Evolutionary conservation across 2,888 invertebrate genomes (phyloP).

Genomic region (Heteropelma amictum): DNA sequence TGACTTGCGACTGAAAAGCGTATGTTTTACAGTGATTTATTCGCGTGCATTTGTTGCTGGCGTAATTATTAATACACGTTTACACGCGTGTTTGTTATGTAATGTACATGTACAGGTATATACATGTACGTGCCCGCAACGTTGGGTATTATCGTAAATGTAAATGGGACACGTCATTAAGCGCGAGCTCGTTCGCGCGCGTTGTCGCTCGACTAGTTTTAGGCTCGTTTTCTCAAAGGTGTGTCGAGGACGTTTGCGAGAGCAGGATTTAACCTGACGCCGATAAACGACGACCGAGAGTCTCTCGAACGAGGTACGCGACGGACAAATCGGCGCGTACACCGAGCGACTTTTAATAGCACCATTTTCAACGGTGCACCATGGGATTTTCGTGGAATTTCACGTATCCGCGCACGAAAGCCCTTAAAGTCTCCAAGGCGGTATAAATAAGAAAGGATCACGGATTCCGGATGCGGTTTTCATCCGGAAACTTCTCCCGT

Average conservation of each 20-base stretch:
- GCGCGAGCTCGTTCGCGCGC: neutral
- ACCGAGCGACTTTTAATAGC: constrained; percentile 7
- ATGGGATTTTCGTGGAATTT: neutral
- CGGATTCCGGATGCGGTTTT: too few relatives aligned
- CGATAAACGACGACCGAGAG: neutral
- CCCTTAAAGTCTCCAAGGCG: too few relatives aligned
- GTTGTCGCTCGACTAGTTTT: constrained; percentile 39
- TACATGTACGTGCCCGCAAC: neutral
- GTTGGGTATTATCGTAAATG: neutral
- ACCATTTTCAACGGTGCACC: neutral
- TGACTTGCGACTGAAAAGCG: too few relatives aligned
- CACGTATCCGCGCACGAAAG: too few relatives aligned
- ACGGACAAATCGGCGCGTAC: constrained; percentile 17
- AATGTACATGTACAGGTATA: neutral
- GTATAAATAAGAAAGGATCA: too few relatives aligned
- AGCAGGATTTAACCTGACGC: constrained; percentile 27
- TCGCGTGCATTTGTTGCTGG: too few relatives aligned
- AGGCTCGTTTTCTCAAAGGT: constrained; percentile 35
- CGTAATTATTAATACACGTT: neutral
- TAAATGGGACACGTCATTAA: constrained; percentile 31
- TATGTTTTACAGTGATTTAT: too few relatives aligned
- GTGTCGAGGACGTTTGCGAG: constrained; percentile 43
- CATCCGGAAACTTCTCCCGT: too few relatives aligned
- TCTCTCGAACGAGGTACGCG: neutral
- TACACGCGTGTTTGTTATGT: neutral